A percentile compares a stretch with the other conserved stretches of the same genome.
Conservation (phyloP, 2,113 vertebrate genomes). For the Lagopus leucura region DNA sequence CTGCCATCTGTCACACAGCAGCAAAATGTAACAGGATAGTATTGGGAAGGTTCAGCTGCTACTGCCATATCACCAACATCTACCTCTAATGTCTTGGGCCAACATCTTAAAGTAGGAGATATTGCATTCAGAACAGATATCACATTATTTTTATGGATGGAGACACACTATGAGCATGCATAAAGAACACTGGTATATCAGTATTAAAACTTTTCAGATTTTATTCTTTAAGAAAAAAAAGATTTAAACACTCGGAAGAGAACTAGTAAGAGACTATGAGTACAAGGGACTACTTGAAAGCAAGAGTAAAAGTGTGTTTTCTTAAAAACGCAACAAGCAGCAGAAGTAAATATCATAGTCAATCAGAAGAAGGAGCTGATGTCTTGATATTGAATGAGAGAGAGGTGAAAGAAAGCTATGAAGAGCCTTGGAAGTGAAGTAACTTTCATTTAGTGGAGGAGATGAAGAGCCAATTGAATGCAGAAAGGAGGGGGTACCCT, state of each 20-base stretch:
- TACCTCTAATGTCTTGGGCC: neutral
- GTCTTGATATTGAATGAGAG: slow-evolving; percentile 4
- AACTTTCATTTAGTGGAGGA: neutral
- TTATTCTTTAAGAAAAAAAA: neutral
- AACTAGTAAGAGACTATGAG: neutral
- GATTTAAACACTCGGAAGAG: neutral
- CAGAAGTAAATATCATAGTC: neutral
- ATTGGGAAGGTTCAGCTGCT: neutral
- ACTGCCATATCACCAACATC: neutral
- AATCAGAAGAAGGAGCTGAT: neutral
- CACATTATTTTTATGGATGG: neutral
- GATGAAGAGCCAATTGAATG: neutral
- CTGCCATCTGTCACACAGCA: neutral
- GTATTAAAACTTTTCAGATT: neutral
- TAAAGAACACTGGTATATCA: neutral
- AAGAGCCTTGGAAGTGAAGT: neutral
- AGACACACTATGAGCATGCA: neutral
- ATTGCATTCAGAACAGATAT: too few species aligned
- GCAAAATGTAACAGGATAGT: neutral
- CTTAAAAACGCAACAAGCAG: neutral
- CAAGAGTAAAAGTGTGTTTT: neutral
- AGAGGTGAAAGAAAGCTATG: neutral
- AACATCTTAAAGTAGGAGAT: neutral
- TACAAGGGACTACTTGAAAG: neutral
- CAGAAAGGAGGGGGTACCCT: neutral